Evolutionary conservation across 2,113 vertebrate genomes (phyloP), one percentile per base, ranked within the genome.

Genomic region (Chaetura pelagica): DNA sequence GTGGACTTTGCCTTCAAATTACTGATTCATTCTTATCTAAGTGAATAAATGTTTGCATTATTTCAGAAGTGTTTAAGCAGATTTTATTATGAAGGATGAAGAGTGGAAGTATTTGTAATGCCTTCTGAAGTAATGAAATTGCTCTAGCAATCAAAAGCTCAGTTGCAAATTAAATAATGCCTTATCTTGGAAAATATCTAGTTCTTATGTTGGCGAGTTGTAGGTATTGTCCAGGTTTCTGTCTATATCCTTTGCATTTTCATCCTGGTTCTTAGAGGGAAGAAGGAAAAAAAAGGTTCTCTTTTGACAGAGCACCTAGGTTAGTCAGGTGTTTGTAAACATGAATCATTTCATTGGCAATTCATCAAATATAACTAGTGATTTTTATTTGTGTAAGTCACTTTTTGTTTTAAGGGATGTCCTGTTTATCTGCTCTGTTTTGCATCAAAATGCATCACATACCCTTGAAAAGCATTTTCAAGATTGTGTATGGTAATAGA

Each of bases 81-180:
- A 22, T 77, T 85, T 83, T 90, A 40, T 44, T 96, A 38, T 2
- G 30, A 87, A 19, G 23, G 12, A 38, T 22, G 27, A 40, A 83
- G 29, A 73, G 16, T 29, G 24, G 26, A 88, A 91, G 29, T 79
- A 78, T 69, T 95, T 92, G 17, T 30, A 62, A 40, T 88, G 38
- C 76, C 69, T 95, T 58, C 30, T 69, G 72, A 89, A 95, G 40
- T 93, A 95, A 90, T 77, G 82, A 90, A 86, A 85, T 94, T 96
- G 91, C 76, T 91, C 58, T 94, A 84, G 59, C 42, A 91, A 84
- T 77, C 62, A 68, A 82, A 84, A 89, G 42, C 38, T 84, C 46
- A 35, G 46, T 38, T 86, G 52, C 7, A 24, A 94, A 35, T 75
- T 23, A 67, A 90, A 79, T 78, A 6, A 17, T 73, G 29, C 34